Evolutionary conservation across 2,797 vertebrate genomes (phyloP).

Genomic region (Poliocrania exsul): DNA sequence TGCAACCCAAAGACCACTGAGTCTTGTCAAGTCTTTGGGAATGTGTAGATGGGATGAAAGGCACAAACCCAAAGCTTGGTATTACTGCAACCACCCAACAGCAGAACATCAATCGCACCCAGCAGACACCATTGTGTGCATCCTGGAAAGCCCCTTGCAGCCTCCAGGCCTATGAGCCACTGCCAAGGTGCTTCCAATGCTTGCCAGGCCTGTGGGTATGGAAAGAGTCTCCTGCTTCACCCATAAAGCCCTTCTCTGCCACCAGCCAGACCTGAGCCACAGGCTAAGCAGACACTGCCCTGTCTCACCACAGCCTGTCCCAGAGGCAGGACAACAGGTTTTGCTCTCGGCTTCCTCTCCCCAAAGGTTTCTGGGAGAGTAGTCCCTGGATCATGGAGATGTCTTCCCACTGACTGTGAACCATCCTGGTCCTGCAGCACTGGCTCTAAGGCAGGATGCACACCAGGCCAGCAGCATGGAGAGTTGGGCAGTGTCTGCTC

Average conservation of each 20-base stretch:
- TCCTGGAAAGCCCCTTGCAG: background rate
- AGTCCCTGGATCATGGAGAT: background rate
- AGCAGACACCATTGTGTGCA: background rate
- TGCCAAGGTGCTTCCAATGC: background rate
- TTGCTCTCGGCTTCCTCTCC: background rate
- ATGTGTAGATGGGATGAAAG: background rate
- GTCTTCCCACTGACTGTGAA: background rate
- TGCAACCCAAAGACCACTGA: background rate
- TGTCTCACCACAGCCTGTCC: background rate
- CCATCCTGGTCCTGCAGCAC: accelerated
- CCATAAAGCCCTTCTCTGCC: accelerated
- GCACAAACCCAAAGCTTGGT: background rate
- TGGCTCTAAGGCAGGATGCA: background rate
- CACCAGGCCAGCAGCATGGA: accelerated
- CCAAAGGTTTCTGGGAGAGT: background rate
- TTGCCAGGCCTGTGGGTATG: background rate
- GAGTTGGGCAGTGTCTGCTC: accelerated
- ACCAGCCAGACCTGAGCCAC: background rate
- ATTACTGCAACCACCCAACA: background rate
- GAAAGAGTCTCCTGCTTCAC: background rate
- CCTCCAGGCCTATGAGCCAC: accelerated
- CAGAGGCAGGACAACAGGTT: background rate
- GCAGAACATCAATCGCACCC: background rate
- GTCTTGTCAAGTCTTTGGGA: background rate
- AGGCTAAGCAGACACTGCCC: background rate